These are phyloP conservation scores for Hipparchia sbordonii DNA, from an alignment of 2,888 invertebrate genomes.

Conservation along the genomic window DNA sequence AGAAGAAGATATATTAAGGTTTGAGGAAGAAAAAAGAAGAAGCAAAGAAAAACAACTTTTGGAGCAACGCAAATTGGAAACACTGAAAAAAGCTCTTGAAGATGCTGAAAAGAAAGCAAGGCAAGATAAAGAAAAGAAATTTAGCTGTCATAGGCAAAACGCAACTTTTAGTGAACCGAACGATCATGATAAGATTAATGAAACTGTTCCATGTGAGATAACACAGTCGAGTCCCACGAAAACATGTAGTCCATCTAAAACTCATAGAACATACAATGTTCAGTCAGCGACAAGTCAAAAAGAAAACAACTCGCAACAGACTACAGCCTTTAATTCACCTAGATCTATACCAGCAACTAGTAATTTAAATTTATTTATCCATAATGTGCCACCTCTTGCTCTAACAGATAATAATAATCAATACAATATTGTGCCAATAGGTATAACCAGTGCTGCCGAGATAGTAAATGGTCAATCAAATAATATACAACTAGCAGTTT, in stretches of 20 bases:
- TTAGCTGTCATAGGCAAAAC: constrained; percentile 61
- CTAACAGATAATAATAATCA: constrained; percentile 73
- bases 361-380: constrained; percentile 72
- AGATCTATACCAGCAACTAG: constrained; percentile 68
- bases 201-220: constrained; percentile 51
- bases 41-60: constrained; percentile 87
- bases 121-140: constrained; percentile 84
- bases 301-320: constrained; percentile 67
- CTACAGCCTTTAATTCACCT: constrained; percentile 73
- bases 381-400: constrained; percentile 71
- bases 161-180: constrained; percentile 47
- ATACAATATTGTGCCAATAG: constrained; percentile 74
- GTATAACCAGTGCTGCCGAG: constrained; percentile 68
- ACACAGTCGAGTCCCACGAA: constrained; percentile 39
- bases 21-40: constrained; percentile 87
- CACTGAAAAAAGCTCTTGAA: constrained; percentile 89
- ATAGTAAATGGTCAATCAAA: constrained; percentile 68
- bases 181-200: constrained; percentile 47
- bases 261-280: constrained; percentile 70
- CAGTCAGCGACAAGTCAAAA: constrained; percentile 71
- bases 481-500: constrained; percentile 83
- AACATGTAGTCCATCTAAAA: constrained; percentile 64
- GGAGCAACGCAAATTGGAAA: constrained; percentile 88
- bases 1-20: constrained; percentile 85
- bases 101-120: constrained; percentile 89